Conservation (phyloP, 2,797 vertebrate species). For the Diglossa cyanea region DNA sequence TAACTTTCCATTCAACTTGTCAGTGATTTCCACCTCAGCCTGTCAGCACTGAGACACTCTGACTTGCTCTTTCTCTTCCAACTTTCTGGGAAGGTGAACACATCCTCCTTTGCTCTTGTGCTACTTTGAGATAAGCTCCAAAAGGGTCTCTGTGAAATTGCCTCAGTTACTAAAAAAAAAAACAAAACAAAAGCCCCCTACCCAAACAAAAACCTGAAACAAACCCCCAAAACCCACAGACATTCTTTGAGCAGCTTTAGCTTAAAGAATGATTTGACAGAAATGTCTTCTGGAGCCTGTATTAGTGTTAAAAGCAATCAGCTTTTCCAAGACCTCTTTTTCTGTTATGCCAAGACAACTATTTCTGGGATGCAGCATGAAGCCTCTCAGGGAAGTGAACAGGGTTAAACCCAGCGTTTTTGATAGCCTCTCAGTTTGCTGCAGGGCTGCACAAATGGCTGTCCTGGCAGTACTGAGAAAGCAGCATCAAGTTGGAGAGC, state of each 20-base stretch:
- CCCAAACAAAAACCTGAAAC: accelerated
- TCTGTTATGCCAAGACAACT: background rate
- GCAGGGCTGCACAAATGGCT: constrained; percentile 38
- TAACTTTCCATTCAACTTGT: background rate
- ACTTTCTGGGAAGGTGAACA: background rate
- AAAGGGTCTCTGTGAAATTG: background rate
- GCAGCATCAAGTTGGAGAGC: constrained; percentile 49
- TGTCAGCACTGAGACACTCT: background rate
- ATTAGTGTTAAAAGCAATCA: background rate
- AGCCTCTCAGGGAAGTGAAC: background rate
- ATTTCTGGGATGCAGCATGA: constrained; percentile 5
- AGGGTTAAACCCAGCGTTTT: background rate
- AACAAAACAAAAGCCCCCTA: background rate
- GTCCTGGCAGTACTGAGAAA: constrained; percentile 56
- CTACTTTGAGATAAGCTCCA: background rate
- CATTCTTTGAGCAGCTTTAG: background rate
- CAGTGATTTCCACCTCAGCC: background rate
- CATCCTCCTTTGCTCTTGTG: background rate
- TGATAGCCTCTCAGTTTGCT: constrained; percentile 29
- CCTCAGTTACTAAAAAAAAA: background rate
- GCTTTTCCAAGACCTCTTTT: background rate
- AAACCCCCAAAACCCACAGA: background rate
- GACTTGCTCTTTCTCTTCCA: background rate
- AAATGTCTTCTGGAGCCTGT: background rate
- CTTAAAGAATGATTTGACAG: background rate